These are phyloP conservation scores for Schlechtendalia chinensis DNA, from an alignment of 1,140 invertebrate species.

Conservation along the genomic window DNA sequence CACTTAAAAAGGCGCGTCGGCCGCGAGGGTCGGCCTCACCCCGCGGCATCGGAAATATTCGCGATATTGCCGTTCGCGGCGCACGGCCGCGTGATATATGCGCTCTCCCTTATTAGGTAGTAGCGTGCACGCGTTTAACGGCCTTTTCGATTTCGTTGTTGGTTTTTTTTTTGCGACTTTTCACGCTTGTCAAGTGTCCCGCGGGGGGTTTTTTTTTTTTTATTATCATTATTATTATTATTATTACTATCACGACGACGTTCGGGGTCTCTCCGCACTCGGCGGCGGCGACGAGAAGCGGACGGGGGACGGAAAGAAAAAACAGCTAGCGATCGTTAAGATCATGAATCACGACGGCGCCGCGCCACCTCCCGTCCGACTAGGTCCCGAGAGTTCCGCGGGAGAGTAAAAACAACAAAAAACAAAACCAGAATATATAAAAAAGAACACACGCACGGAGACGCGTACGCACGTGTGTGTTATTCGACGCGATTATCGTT, in stretches of 20 bases:
- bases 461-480: conserved; percentile 12
- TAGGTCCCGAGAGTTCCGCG: background rate
- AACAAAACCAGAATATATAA: too few species aligned
- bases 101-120: conserved; percentile 28
- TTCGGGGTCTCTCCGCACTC: background rate
- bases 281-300: too few species aligned
- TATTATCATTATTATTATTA: too few species aligned
- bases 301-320: too few species aligned
- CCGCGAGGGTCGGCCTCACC: background rate
- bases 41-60: background rate
- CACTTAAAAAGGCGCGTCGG: background rate
- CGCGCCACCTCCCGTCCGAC: background rate
- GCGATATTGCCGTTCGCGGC: background rate
- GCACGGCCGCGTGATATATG: background rate
- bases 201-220: background rate
- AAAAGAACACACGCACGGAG: background rate
- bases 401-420: background rate
- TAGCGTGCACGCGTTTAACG: conserved; percentile 10
- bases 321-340: background rate
- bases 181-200: too few species aligned
- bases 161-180: too few species aligned
- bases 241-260: background rate
- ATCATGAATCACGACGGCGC: background rate
- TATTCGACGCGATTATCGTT: background rate
- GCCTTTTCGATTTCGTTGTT: background rate